phyloP scores from a whole-genome alignment of 35 echinoderm and acorn worm species.

The Eucidaris tribuloides region DNA sequence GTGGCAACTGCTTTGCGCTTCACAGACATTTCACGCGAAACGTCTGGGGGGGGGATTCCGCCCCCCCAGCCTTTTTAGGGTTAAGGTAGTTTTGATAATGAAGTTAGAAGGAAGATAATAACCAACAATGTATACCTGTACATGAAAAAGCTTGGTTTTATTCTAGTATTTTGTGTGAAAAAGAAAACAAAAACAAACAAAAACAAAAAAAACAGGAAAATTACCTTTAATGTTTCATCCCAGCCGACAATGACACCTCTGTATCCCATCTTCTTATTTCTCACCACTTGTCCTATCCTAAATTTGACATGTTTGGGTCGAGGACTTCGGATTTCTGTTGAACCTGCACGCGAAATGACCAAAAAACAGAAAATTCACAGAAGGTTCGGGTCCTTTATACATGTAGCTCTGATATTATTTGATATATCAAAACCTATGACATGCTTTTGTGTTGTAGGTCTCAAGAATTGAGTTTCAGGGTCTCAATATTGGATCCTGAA shows the following conservation, averaged over 20 bases:
- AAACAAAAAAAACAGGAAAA: no score
- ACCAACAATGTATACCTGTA: no score
- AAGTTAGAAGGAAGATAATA: no score
- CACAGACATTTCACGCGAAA: no score
- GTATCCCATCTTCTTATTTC: constrained; percentile 83
- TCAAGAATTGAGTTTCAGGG: background rate
- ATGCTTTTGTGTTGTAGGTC: background rate
- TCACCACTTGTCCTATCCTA: constrained; percentile 85
- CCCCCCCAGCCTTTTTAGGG: no score
- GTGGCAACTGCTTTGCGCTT: no score
- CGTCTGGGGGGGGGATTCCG: no score
- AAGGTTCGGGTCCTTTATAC: background rate
- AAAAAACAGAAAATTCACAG: background rate
- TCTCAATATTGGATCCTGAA: background rate
- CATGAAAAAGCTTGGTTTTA: no score
- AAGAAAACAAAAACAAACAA: no score
- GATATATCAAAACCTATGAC: background rate
- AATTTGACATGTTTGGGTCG: constrained; percentile 75
- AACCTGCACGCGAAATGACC: constrained; percentile 49
- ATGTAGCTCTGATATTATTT: background rate
- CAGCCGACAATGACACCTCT: constrained; percentile 94
- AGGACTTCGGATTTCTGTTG: constrained; percentile 71
- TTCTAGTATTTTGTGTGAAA: no score
- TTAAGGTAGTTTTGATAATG: no score
- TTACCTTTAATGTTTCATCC: constrained; percentile 91